A percentile compares a stretch with the other conserved stretches of the same genome.
Conservation (phyloP, 2,113 vertebrate genomes). For the Sinocyclocheilus grahami region DNA sequence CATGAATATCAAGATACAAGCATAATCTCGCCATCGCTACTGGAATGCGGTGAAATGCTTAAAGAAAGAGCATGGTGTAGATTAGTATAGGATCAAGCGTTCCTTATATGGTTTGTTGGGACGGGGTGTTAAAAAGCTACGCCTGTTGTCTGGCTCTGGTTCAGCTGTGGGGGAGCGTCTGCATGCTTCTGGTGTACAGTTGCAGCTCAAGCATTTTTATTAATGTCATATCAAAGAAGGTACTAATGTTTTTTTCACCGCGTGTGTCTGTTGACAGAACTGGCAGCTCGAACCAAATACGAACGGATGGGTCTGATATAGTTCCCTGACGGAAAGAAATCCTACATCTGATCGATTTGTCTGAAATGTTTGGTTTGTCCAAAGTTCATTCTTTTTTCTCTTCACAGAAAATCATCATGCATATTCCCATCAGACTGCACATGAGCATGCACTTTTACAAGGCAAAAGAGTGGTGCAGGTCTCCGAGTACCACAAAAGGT, state of each 20-base stretch:
- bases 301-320: too few relatives aligned
- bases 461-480: neutral
- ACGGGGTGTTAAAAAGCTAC: neutral
- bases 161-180: slow-evolving; percentile 44
- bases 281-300: neutral
- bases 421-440: neutral
- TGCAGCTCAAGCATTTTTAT: slow-evolving; percentile 50
- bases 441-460: neutral
- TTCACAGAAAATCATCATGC: neutral
- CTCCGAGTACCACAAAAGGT: neutral
- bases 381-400: neutral
- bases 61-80: neutral
- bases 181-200: slow-evolving; percentile 53
- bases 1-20: neutral
- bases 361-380: neutral
- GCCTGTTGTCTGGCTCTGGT: neutral
- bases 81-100: slow-evolving; percentile 37
- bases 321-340: neutral
- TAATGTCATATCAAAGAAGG: slow-evolving; percentile 32
- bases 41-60: neutral
- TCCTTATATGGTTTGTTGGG: slow-evolving; percentile 20
- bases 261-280: neutral
- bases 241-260: neutral
- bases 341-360: neutral
- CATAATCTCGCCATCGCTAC: neutral